phyloP scores from a whole-genome alignment of 2,113 vertebrate genomes.

The Sterna hirundo region DNA sequence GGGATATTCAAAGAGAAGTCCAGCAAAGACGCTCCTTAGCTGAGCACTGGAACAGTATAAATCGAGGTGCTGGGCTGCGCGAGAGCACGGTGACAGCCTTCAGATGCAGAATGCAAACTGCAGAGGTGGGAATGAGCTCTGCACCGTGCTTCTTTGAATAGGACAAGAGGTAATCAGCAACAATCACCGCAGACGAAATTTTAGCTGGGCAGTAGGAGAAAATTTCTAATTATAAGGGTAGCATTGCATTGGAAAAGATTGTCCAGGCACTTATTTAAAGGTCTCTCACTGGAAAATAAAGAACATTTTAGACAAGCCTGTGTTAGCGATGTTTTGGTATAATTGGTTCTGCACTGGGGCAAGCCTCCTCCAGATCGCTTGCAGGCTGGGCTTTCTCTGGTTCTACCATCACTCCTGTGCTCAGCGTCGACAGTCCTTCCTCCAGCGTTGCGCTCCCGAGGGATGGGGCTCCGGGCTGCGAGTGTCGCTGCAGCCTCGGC shows the following conservation, averaged over 20 bases:
- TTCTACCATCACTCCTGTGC: neutral
- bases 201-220: neutral
- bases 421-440: neutral
- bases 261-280: neutral
- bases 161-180: neutral
- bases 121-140: neutral
- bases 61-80: neutral
- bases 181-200: neutral
- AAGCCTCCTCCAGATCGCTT: neutral
- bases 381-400: neutral
- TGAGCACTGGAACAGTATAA: neutral
- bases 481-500: neutral
- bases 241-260: neutral
- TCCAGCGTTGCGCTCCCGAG: neutral
- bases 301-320: neutral
- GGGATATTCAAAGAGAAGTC: neutral
- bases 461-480: neutral
- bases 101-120: fast-evolving
- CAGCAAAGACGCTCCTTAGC: neutral
- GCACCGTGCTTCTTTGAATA: neutral
- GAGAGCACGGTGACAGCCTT: fast-evolving
- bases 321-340: neutral
- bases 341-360: neutral
- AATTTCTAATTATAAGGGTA: neutral
- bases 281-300: neutral